A percentile compares a stretch with the other conserved stretches of the same genome.
Conservation (phyloP, 2,888 invertebrate species). For the Latrodectus hesperus region DNA sequence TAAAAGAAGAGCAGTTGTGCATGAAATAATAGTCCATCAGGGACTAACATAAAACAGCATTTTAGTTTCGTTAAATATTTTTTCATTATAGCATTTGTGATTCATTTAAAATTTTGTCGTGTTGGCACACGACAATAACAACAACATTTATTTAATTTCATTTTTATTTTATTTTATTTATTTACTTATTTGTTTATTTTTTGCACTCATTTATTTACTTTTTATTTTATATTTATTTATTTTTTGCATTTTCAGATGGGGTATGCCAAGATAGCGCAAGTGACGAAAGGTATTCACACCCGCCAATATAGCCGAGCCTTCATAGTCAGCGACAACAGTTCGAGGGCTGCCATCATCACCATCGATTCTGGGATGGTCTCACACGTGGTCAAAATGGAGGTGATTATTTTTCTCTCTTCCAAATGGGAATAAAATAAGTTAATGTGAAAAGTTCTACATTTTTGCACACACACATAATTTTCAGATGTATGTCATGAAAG, state of each 20-base stretch:
- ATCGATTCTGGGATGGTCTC: slow-evolving; percentile 93
- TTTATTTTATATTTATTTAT: too few species aligned
- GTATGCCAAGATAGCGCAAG: slow-evolving; percentile 89
- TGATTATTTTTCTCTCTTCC: slow-evolving; percentile 75
- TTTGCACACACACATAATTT: background rate
- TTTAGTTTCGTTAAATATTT: too few species aligned
- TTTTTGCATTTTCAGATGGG: slow-evolving; percentile 84
- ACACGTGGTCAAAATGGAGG: slow-evolving; percentile 85
- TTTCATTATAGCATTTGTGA: too few species aligned
- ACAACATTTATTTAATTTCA: too few species aligned
- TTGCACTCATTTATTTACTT: too few species aligned
- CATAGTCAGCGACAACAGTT: slow-evolving; percentile 79
- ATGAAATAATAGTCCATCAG: too few species aligned
- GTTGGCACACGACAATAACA: too few species aligned
- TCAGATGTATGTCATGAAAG: background rate
- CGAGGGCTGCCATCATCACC: slow-evolving; percentile 85
- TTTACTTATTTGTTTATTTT: too few species aligned
- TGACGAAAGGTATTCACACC: slow-evolving; percentile 88
- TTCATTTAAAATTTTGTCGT: too few species aligned
- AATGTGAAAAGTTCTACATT: background rate
- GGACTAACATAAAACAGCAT: too few species aligned
- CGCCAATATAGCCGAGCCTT: slow-evolving; percentile 91
- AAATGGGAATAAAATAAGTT: background rate
- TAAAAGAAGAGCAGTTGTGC: too few species aligned
- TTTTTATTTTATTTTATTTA: too few species aligned